phyloP scores from a whole-genome alignment of 2,888 invertebrate genomes.

The Tenthredo amoena region DNA sequence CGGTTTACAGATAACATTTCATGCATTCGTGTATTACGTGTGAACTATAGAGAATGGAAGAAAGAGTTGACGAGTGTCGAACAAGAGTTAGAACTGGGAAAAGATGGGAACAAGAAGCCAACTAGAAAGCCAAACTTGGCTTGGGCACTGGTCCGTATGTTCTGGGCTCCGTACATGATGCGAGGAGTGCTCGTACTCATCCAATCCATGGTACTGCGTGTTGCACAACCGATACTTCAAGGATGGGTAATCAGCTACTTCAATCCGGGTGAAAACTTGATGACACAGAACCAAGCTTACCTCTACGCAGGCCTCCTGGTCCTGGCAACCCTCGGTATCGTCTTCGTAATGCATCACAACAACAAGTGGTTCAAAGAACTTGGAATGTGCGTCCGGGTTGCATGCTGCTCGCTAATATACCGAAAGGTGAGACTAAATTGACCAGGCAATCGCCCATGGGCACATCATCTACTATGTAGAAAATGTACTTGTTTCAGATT shows the following conservation, averaged over 20 bases:
- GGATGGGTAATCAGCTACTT: slow-evolving; percentile 69
- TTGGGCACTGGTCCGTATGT: slow-evolving; percentile 76
- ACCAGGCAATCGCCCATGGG: too few species aligned
- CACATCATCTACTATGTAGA: too few species aligned
- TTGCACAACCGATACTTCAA: slow-evolving; percentile 66
- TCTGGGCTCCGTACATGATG: slow-evolving; percentile 69
- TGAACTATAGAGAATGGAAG: slow-evolving; percentile 76
- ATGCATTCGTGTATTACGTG: not conserved
- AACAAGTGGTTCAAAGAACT: slow-evolving; percentile 75
- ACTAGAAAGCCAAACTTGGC: slow-evolving; percentile 74
- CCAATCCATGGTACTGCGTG: slow-evolving; percentile 56
- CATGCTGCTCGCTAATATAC: slow-evolving; percentile 84
- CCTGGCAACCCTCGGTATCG: slow-evolving; percentile 71
- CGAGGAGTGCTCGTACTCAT: slow-evolving; percentile 59
- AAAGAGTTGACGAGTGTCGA: slow-evolving; percentile 72
- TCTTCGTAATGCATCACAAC: slow-evolving; percentile 77
- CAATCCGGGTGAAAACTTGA: slow-evolving; percentile 6
- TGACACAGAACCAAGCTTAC: not conserved
- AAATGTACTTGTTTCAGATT: slow-evolving; percentile 79
- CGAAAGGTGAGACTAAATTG: slow-evolving; percentile 81
- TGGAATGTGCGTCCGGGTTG: slow-evolving; percentile 85
- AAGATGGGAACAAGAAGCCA: slow-evolving; percentile 66
- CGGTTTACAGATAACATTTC: not conserved
- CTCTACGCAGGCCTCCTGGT: slow-evolving; percentile 73
- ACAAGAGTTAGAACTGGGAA: slow-evolving; percentile 58